phyloP scores from a whole-genome alignment of 2,113 vertebrate genomes.

The Meriones unguiculatus region DNA sequence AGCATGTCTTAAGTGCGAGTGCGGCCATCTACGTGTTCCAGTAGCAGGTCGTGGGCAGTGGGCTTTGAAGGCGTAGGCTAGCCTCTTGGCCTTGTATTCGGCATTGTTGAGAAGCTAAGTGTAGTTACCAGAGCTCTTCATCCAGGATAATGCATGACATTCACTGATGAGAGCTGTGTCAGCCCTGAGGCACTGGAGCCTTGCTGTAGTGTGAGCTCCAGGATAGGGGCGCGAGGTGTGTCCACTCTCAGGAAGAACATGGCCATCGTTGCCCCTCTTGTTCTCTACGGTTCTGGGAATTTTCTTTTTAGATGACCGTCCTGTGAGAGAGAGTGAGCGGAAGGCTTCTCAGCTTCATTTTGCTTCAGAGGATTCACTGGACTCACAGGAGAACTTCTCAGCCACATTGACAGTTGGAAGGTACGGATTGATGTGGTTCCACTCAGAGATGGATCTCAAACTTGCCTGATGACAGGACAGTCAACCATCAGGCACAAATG shows the following conservation, averaged over 20 bases:
- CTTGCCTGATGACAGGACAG: background rate
- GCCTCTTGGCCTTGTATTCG: fast-evolving
- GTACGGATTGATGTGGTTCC: slow-evolving; percentile 17
- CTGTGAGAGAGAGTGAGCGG: slow-evolving; percentile 88
- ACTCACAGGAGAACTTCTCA: slow-evolving; percentile 57
- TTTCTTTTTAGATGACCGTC: slow-evolving; percentile 84
- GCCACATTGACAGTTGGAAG: slow-evolving; percentile 51
- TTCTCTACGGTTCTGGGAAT: background rate
- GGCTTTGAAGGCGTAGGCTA: background rate
- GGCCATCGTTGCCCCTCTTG: background rate
- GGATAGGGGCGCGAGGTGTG: background rate
- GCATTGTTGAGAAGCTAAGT: background rate
- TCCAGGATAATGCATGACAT: background rate
- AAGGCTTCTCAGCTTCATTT: slow-evolving; percentile 88
- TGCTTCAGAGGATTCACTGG: slow-evolving; percentile 77
- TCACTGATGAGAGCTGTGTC: background rate
- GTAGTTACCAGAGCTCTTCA: background rate
- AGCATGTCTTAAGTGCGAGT: background rate
- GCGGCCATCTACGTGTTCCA: background rate
- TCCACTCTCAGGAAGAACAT: background rate
- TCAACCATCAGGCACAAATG: too few relatives aligned
- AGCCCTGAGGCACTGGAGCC: background rate
- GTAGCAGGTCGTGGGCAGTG: background rate
- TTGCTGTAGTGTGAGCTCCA: background rate
- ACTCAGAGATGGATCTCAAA: background rate